A percentile compares a stretch with the other conserved stretches of the same genome.
Evolutionary conservation across 2,888 invertebrate species (phyloP).

Genomic region (Stenodema calcarata): DNA sequence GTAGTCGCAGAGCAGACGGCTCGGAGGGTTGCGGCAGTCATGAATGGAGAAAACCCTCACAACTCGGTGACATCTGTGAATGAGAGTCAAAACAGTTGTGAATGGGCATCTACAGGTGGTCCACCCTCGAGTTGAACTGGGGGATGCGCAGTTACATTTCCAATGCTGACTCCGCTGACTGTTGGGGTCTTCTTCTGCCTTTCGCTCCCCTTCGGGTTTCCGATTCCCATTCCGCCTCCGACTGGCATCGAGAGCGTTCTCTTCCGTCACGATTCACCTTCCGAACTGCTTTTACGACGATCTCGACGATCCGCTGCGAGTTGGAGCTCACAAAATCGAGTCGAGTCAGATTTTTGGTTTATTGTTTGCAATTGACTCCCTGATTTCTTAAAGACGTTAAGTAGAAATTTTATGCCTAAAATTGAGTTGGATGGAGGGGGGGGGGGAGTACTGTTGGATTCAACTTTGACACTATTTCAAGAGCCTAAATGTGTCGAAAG

Average conservation of each 20-base stretch:
- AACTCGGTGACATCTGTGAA: conserved; percentile 46
- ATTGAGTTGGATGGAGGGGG: too few relatives aligned
- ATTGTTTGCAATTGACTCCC: too few relatives aligned
- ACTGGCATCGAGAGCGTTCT: conserved; percentile 23
- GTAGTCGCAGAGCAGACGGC: too few relatives aligned
- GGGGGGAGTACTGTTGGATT: too few relatives aligned
- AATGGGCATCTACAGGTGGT: conserved; percentile 47
- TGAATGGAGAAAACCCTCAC: conserved; percentile 16
- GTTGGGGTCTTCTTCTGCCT: not conserved
- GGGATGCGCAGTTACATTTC: conserved; percentile 55
- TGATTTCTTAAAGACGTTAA: too few relatives aligned
- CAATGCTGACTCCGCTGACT: conserved; percentile 25
- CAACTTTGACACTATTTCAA: too few relatives aligned
- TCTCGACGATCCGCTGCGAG: too few relatives aligned
- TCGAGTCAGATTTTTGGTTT: too few relatives aligned
- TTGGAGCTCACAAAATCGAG: too few relatives aligned
- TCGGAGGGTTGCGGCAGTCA: conserved; percentile 4
- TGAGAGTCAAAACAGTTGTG: conserved; percentile 34
- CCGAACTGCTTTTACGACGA: not conserved
- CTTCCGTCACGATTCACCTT: not conserved
- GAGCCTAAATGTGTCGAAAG: too few relatives aligned
- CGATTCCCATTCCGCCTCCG: conserved; percentile 46
- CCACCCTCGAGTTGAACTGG: not conserved
- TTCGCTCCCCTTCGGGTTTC: conserved; percentile 1
- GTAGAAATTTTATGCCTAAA: too few relatives aligned